These are phyloP conservation scores for Trichoplax adhaerens DNA, from an alignment of 37 sponge, comb jelly and placozoan species.

Conservation along the genomic window DNA sequence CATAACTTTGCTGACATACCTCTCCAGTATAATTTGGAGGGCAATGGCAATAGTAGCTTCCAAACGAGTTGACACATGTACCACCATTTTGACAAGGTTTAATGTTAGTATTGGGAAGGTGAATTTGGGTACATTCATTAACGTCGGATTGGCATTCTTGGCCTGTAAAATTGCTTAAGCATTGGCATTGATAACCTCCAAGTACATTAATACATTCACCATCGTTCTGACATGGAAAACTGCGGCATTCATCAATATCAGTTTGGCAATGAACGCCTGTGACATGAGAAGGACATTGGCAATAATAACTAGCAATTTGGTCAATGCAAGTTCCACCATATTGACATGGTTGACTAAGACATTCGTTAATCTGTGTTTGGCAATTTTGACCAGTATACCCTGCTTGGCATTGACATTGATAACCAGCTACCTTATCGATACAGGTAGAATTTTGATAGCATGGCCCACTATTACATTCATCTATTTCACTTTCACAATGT, in stretches of 20 bases:
- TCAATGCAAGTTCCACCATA: background rate
- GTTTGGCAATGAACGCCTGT: conserved; percentile 10
- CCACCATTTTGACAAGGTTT: conserved; percentile 36
- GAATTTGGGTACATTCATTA: conserved; percentile 27
- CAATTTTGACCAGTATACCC: too few species aligned
- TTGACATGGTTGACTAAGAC: too few species aligned
- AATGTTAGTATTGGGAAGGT: too few species aligned
- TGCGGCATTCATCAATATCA: conserved; percentile 14
- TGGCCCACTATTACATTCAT: too few species aligned
- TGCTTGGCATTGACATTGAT: too few species aligned
- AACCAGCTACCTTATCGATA: too few species aligned
- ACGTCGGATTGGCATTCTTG: conserved; percentile 29
- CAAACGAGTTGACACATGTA: conserved; percentile 22
- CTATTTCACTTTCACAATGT: conserved; percentile 10
- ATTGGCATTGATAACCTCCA: conserved; percentile 25
- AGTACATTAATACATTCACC: too few species aligned
- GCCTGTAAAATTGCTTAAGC: conserved; percentile 33
- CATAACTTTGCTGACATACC: too few species aligned
- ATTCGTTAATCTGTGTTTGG: too few species aligned
- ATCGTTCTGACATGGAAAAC: background rate
- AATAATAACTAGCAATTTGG: conserved; percentile 3
- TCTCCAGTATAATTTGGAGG: too few species aligned
- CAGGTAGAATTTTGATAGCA: too few species aligned
- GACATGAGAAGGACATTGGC: background rate
- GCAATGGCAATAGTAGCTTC: background rate